Base-by-base conservation (phyloP, 2,888 invertebrate genomes). In the Stenodera caucasica region DNA sequence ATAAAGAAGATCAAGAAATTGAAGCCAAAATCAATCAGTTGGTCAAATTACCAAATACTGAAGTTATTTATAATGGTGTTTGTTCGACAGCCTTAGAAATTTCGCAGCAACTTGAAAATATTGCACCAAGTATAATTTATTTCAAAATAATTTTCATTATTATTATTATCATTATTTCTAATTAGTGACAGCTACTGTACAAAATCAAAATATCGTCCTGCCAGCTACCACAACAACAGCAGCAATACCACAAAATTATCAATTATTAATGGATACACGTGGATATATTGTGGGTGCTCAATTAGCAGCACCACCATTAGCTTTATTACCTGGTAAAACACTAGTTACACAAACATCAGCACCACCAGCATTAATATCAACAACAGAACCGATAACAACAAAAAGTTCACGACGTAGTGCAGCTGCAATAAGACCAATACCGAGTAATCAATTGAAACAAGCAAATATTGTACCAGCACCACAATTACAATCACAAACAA, bases 1-100 rank as follows among this genome's bases (percentile, higher is more conserved):
- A 88, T 65, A 85, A 86, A 63, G 90, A 91, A 71, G 88, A 88
- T 69, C 84, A 86, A 72, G 87, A 85, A 60, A 84, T 89, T 52
- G 86, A 86, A 67, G 83, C 79, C 63, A 86, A 86, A 61, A 75
- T 89, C 0, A 86, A 87, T 72, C 82, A 84, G 11, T 81, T 86
- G 69, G 81, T 86, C 0, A 83, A 84, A 66, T 80, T 81, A 26
- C 85, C 85, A 53, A 85, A 86, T 8, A 87, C 87, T 9, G 84
- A 89, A 72, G 83, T 88, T 61, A 82, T 90, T 2, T 87, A 86
- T 73, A 86, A 85, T 74, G 88, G 89, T 2, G 86, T 88, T 66
- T 84, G 86, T 63, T 87, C 85, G 66, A 85, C 86, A 4, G 88
- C 88, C 0, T 86, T 86, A 72, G 86, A 88, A 59, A 81, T 88